Evolutionary conservation across 2,797 vertebrate species (phyloP).

Genomic region (Acanthis flammea): DNA sequence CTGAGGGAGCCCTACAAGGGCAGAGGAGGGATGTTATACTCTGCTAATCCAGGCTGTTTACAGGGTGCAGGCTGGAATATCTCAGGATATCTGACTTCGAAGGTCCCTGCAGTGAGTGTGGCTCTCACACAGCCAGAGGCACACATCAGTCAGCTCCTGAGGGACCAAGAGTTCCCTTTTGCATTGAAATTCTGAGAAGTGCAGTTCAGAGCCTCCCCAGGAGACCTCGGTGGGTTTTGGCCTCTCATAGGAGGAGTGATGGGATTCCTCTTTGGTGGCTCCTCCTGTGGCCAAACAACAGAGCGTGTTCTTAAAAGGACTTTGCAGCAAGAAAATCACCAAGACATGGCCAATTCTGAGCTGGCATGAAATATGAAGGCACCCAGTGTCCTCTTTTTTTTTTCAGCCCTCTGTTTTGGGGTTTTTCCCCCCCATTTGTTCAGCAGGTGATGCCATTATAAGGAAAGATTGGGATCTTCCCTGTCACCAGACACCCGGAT

Average conservation of each 20-base stretch:
- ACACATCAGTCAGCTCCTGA: not conserved
- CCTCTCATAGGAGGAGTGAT: fast-evolving
- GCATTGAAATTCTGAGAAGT: not conserved
- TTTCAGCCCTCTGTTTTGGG: not conserved
- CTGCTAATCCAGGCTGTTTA: not conserved
- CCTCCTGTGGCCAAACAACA: fast-evolving
- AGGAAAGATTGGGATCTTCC: not conserved
- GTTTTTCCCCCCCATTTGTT: not conserved
- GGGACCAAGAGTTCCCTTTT: not conserved
- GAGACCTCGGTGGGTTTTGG: fast-evolving
- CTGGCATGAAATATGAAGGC: not conserved
- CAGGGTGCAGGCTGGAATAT: not conserved
- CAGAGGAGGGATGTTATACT: not conserved
- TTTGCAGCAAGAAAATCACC: not conserved
- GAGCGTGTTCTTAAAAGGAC: fast-evolving
- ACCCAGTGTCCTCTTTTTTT: not conserved
- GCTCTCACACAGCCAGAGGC: not conserved
- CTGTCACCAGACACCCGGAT: not conserved
- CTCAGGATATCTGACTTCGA: not conserved
- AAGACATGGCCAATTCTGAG: fast-evolving
- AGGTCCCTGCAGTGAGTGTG: not conserved
- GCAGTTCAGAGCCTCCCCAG: not conserved
- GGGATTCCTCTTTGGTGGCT: not conserved
- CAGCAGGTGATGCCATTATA: not conserved
- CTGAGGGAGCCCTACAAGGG: not conserved